These are phyloP conservation scores for Brachymystax lenok DNA, from an alignment of 2,797 vertebrate species.

Conservation along the genomic window DNA sequence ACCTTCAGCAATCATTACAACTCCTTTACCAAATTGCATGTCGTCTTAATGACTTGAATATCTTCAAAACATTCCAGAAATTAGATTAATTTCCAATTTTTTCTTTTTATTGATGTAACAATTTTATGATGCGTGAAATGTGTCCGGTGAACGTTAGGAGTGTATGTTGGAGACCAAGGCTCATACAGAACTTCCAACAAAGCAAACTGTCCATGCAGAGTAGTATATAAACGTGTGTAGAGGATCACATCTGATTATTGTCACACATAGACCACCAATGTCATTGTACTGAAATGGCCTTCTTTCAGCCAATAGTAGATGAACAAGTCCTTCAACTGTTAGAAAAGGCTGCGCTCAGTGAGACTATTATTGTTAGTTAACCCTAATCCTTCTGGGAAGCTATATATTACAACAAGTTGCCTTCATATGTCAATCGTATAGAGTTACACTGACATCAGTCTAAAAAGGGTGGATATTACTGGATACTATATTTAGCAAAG, in stretches of 20 bases:
- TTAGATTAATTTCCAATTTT: not conserved
- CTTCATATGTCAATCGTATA: not conserved
- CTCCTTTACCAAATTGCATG: not conserved
- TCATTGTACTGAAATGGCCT: not conserved
- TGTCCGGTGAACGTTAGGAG: not conserved
- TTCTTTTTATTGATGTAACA: not conserved
- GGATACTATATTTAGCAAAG: not conserved
- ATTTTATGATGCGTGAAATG: not conserved
- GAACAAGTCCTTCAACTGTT: not conserved
- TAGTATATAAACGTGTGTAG: not conserved
- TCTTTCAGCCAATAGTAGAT: not conserved
- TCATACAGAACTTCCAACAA: not conserved
- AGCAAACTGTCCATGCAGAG: not conserved
- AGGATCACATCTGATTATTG: too few species aligned
- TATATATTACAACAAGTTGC: not conserved
- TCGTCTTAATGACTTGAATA: not conserved
- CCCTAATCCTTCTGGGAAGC: not conserved
- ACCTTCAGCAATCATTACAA: not conserved
- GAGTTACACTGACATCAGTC: not conserved
- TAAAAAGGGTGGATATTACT: not conserved
- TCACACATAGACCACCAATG: not conserved
- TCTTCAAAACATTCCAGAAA: not conserved
- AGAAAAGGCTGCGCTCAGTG: not conserved
- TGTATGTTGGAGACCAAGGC: not conserved
- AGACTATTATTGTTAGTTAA: not conserved